A percentile compares a stretch with the other conserved stretches of the same genome.
Evolutionary conservation across 2,113 vertebrate species (phyloP).

Genomic region (Tichodroma muraria): DNA sequence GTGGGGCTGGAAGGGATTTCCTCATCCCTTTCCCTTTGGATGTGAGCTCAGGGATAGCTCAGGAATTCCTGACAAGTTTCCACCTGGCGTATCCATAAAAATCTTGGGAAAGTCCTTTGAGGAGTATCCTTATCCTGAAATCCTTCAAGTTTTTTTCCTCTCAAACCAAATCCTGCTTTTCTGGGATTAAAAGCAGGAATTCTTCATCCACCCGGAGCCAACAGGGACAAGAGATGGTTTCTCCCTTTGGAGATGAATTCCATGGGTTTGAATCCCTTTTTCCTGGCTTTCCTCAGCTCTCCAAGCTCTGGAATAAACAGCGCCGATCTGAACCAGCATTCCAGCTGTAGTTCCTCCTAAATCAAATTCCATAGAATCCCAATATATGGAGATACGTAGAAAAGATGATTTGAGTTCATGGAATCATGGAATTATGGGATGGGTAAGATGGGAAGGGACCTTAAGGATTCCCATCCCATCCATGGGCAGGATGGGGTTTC

Average conservation of each 20-base stretch:
- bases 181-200: neutral
- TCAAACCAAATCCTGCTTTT: neutral
- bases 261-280: neutral
- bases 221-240: neutral
- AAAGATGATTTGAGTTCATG: neutral
- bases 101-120: neutral
- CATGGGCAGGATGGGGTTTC: too few relatives aligned
- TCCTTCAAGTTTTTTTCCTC: neutral
- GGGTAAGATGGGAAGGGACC: too few relatives aligned
- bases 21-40: neutral
- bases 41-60: neutral
- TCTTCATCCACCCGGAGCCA: neutral
- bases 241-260: neutral
- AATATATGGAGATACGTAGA: accelerated
- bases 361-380: neutral
- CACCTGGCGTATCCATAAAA: neutral
- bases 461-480: too few relatives aligned
- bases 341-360: neutral
- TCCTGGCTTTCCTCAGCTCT: neutral
- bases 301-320: neutral
- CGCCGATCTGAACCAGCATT: neutral
- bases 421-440: neutral
- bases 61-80: neutral
- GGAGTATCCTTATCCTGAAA: neutral
- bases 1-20: neutral